Conservation (phyloP, 1,140 invertebrate species). For the Conus betulinus region DNA sequence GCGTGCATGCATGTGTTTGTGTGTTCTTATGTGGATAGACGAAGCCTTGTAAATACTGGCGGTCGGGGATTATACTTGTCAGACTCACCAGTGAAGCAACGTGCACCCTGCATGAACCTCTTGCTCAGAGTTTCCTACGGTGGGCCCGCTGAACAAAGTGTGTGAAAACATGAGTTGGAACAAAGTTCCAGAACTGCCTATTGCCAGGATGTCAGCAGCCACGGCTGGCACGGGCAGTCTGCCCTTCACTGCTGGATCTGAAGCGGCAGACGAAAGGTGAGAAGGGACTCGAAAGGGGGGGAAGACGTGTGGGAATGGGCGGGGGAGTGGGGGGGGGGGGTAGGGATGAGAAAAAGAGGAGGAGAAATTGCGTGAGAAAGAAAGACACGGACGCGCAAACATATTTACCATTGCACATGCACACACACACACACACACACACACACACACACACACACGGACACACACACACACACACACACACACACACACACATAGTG, state of each 20-base stretch:
- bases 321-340: not conserved
- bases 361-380: not conserved
- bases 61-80: too few relatives aligned
- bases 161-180: not conserved
- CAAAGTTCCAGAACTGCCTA: not conserved
- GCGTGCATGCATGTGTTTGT: too few relatives aligned
- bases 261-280: not conserved
- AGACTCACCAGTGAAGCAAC: too few relatives aligned
- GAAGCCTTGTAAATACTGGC: too few relatives aligned
- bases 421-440: not conserved
- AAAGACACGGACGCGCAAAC: not conserved
- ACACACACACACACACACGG: not conserved
- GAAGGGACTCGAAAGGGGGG: not conserved
- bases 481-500: too few relatives aligned
- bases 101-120: too few relatives aligned
- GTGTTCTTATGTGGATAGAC: too few relatives aligned
- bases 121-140: too few relatives aligned
- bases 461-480: not conserved
- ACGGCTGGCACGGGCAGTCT: not conserved
- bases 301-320: not conserved
- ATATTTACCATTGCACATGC: not conserved
- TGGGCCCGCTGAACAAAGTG: too few relatives aligned
- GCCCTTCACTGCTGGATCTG: not conserved
- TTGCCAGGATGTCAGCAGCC: not conserved
- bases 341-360: not conserved